These are phyloP conservation scores for Puffinus mauretanicus DNA, from an alignment of 2,113 vertebrate genomes.

Conservation along the genomic window DNA sequence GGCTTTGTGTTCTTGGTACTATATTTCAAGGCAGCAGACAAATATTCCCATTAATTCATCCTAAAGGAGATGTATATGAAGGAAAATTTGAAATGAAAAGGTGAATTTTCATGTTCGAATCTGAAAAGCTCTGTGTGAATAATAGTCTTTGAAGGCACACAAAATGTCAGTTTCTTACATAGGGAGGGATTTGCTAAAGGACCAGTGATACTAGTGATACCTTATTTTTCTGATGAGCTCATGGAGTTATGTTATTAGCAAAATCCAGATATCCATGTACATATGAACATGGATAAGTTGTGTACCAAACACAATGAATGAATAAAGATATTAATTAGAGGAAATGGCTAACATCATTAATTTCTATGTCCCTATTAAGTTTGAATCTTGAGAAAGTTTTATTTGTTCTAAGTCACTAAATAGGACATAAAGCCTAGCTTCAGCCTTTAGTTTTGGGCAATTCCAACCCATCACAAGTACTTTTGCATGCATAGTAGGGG, in stretches of 20 bases:
- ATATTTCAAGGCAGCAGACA: not conserved
- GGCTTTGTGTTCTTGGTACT: not conserved
- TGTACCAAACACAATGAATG: not conserved
- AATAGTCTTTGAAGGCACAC: not conserved
- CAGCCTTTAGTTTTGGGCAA: not conserved
- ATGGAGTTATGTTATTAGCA: not conserved
- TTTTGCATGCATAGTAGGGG: not conserved
- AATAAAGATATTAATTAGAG: not conserved
- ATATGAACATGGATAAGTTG: not conserved
- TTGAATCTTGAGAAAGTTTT: not conserved
- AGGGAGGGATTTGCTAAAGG: not conserved
- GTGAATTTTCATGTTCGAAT: not conserved
- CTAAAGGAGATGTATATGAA: not conserved
- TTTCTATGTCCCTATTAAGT: not conserved
- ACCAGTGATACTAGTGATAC: not conserved
- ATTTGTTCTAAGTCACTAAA: not conserved
- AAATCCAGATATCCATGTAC: not conserved
- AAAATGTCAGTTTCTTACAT: not conserved
- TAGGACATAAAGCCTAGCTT: not conserved
- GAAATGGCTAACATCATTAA: not conserved
- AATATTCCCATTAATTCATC: not conserved
- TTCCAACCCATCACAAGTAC: not conserved
- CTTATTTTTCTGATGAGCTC: not conserved
- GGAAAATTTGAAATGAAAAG: conserved; percentile 11
- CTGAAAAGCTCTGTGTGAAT: not conserved